Evolutionary conservation across 2,888 invertebrate genomes (phyloP).

Genomic region (Bruchidius siliquastri): DNA sequence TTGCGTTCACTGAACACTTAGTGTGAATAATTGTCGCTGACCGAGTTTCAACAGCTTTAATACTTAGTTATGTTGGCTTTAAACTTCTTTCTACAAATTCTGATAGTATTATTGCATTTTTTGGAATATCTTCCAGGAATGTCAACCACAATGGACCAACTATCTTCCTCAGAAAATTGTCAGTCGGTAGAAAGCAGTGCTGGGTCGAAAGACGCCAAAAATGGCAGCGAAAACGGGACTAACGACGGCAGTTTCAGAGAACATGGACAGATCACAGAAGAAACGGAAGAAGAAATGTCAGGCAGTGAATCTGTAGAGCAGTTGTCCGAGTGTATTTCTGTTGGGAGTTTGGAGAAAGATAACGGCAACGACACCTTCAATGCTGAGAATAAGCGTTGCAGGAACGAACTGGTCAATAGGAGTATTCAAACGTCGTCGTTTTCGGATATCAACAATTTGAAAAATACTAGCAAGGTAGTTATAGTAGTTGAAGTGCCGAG

Average conservation of each 20-base stretch:
- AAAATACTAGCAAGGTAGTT: constrained; percentile 35
- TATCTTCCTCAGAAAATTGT: constrained; percentile 66
- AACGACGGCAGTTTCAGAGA: constrained; percentile 42
- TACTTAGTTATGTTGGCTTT: not conserved
- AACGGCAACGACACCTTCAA: constrained; percentile 47
- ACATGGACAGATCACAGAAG: constrained; percentile 54
- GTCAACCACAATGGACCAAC: constrained; percentile 67
- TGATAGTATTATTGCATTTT: not conserved
- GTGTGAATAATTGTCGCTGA: not conserved
- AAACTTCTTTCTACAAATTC: not conserved
- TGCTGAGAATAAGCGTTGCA: constrained; percentile 22
- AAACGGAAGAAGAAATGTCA: constrained; percentile 52
- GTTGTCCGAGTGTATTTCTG: constrained; percentile 46
- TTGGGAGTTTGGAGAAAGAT: constrained; percentile 31
- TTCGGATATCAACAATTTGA: constrained; percentile 39
- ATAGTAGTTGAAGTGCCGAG: not conserved
- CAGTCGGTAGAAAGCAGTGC: constrained; percentile 56
- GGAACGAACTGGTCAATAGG: constrained; percentile 57
- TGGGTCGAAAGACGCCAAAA: constrained; percentile 44
- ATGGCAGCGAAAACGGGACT: constrained; percentile 26
- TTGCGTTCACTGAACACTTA: not conserved
- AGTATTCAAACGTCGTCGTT: constrained; percentile 70
- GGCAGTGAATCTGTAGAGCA: constrained; percentile 51
- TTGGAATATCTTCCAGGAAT: constrained; percentile 37
- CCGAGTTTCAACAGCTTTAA: not conserved